Percentiles rank a stretch among this genome's conserved stretches.
These are phyloP conservation scores for zebrafish (Danio rerio) DNA, from an alignment of 2,113 vertebrate genomes.

Conservation along the genomic window GRCz12tu NC_133191.1:29099001-29099500, in stretches of 20 bases:
- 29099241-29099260: neutral
- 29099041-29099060: neutral
- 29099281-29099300: too few species aligned
- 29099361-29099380: neutral
- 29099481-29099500: too few species aligned
- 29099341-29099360: neutral
- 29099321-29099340: neutral
- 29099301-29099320: neutral
- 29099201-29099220: neutral
- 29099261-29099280: too few species aligned
- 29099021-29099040: neutral
- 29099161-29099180: neutral
- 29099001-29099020: neutral
- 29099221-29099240: neutral
- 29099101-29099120: neutral
- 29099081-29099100: neutral
- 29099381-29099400: neutral
- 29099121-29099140: neutral
- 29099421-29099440: neutral
- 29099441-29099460: neutral
- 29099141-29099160: neutral
- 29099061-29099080: neutral
- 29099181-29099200: slow-evolving; percentile 1
- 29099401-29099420: neutral
- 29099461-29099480: too few species aligned